Evolutionary conservation across 2,797 vertebrate genomes (phyloP).

Genomic region (Nannoperca obscura): DNA sequence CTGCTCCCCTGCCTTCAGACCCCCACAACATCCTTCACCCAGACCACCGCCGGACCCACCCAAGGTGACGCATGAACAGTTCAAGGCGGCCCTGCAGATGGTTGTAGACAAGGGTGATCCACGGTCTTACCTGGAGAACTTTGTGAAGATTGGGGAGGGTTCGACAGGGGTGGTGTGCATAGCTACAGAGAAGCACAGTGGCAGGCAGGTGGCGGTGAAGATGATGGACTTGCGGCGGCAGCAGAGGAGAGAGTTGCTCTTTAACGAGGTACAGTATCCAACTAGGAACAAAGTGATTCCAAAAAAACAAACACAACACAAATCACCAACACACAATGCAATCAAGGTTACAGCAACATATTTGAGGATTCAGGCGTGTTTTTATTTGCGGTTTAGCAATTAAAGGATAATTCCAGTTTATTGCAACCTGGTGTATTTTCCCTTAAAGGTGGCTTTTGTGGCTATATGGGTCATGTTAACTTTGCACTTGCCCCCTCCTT

Average conservation of each 20-base stretch:
- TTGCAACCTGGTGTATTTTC: neutral
- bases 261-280: conserved; percentile 91
- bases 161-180: conserved; percentile 98
- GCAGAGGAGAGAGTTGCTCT: conserved; percentile 96
- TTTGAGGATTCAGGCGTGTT: neutral
- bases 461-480: neutral
- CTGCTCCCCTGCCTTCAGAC: conserved; percentile 92
- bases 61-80: conserved; percentile 97
- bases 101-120: conserved; percentile 98
- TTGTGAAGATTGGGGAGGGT: conserved; percentile 97
- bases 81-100: conserved; percentile 98
- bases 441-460: neutral
- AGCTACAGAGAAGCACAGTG: conserved; percentile 95
- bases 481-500: neutral
- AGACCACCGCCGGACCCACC: conserved; percentile 89
- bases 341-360: neutral
- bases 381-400: neutral
- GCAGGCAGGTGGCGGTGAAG: conserved; percentile 96
- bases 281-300: neutral
- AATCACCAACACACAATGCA: neutral
- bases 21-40: conserved; percentile 86
- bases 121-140: conserved; percentile 94
- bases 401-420: neutral
- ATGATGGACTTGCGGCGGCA: conserved; percentile 99
- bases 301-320: conserved; percentile 8